Conservation (phyloP, 2,113 vertebrate species). For the Albula goreensis region DNA sequence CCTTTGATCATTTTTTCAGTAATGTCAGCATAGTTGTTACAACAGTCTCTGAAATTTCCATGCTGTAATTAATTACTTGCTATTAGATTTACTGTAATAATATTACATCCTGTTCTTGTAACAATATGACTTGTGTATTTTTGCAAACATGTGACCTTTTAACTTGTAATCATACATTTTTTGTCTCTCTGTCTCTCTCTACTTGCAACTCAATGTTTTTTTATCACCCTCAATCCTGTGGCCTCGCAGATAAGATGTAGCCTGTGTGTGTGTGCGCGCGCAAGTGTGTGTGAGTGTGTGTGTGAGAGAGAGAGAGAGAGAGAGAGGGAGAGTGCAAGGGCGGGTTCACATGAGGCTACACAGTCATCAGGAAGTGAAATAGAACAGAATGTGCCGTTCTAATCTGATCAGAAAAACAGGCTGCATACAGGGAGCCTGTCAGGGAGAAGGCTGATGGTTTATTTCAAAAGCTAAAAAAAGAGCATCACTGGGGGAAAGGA, state of each 20-base stretch:
- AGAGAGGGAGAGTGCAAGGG: constrained; percentile 61
- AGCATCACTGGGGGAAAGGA: constrained; percentile 42
- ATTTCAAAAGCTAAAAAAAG: constrained; percentile 58
- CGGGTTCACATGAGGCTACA: constrained; percentile 73
- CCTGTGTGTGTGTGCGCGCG: constrained; percentile 46
- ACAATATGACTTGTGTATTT: no score
- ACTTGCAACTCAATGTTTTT: not conserved
- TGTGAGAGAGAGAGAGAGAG: constrained; percentile 61
- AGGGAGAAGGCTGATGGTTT: constrained; percentile 48
- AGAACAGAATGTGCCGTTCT: constrained; percentile 80
- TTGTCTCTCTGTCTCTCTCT: not conserved
- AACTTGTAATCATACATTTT: no score
- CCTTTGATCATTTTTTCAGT: no score
- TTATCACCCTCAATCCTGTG: not conserved
- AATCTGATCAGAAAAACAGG: constrained; percentile 74
- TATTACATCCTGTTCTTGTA: no score
- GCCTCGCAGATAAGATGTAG: not conserved
- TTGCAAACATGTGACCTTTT: not conserved
- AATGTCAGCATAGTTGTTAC: no score
- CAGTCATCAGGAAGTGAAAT: constrained; percentile 79
- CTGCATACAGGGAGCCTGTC: constrained; percentile 62
- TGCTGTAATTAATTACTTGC: no score
- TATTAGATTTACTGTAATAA: no score
- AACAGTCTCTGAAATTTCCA: no score
- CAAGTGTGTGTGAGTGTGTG: constrained; percentile 26